Evolutionary conservation across 2,888 invertebrate genomes (phyloP), one percentile per base, ranked within the genome.

Genomic region (Spodoptera exigua): DNA sequence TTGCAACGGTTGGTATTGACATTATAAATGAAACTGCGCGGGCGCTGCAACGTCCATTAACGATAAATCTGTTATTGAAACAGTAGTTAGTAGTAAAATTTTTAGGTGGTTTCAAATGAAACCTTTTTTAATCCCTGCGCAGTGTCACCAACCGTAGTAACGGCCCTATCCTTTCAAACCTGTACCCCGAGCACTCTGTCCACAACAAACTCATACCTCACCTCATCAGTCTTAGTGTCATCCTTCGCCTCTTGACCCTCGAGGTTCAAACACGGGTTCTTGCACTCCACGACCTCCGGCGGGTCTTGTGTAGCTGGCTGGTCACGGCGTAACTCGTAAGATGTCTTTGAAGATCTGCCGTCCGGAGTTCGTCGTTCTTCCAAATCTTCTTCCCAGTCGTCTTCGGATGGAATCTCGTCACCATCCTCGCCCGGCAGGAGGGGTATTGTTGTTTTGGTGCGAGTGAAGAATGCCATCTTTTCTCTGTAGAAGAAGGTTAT

Each of bases 391-490:
- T 93, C 93, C 94, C 93, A 93, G n/a, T 94, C 94, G 78, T 93
- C 93, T 49, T 91, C 93, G 0, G 93, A 93, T 14, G 88, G 60
- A 79, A 81, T 88, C 72, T 92, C 90, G 14, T 86, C 85, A 9
- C 82, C 87, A 66, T 96, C 96, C 47, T 97, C 97, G 14, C 95
- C 95, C 1, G 97, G 97, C 70, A 97, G 89, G 67, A 97, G 95
- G 57, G 98, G 97, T 81, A 98, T 96, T 62, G 95, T 96, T 34
- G 96, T 90, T 79, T 97, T 97, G 70, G 96, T 96, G 79, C 97
- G 96, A 0, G 98, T 98, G 90, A 99, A 99, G 94, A 99, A 99
- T 40, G 98, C 98, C 97, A 99, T 98, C 93, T 99, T 99, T 93
- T 99, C 98, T 94, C 99, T 99, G 94, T 32, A 95, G 35, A 60